phyloP scores from a whole-genome alignment of 2,113 vertebrate species.

The Labeo rohita region DNA sequence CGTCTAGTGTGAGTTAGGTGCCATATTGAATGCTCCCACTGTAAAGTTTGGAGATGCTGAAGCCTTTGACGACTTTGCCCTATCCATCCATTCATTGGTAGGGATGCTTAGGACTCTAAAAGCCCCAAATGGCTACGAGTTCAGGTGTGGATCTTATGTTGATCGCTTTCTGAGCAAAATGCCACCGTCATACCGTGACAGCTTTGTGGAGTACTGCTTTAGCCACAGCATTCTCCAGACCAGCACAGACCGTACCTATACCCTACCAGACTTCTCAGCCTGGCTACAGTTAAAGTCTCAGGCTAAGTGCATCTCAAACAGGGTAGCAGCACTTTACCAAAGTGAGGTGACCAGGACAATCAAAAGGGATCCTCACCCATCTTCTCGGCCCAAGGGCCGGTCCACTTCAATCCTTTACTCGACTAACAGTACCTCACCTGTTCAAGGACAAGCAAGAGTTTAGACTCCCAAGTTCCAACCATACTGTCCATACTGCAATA shows the following conservation, averaged over 20 bases:
- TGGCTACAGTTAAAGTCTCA: conserved; percentile 42
- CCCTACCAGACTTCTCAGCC: not conserved
- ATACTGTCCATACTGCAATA: conserved; percentile 35
- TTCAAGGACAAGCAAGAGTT: not conserved
- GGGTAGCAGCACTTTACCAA: conserved; percentile 13
- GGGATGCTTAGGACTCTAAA: conserved; percentile 37
- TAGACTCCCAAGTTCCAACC: conserved; percentile 18
- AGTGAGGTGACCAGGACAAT: not conserved
- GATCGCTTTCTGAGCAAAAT: conserved; percentile 41
- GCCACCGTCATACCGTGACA: not conserved
- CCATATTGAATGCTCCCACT: not conserved
- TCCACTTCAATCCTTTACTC: conserved; percentile 2
- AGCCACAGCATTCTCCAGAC: conserved; percentile 9
- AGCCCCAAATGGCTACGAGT: not conserved
- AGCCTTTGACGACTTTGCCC: not conserved
- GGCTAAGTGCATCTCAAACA: conserved; percentile 14
- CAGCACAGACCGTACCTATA: conserved; percentile 27
- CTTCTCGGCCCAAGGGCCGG: not conserved
- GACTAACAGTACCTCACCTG: not conserved
- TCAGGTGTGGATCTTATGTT: conserved; percentile 43
- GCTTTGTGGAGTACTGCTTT: conserved; percentile 40
- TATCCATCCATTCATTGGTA: not conserved
- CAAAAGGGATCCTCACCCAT: not conserved
- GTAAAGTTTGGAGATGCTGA: conserved; percentile 1
- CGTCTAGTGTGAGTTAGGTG: not conserved